These are phyloP conservation scores for Siphlonurus alternatus DNA, from an alignment of 2,888 invertebrate genomes.

Conservation along the genomic window DNA sequence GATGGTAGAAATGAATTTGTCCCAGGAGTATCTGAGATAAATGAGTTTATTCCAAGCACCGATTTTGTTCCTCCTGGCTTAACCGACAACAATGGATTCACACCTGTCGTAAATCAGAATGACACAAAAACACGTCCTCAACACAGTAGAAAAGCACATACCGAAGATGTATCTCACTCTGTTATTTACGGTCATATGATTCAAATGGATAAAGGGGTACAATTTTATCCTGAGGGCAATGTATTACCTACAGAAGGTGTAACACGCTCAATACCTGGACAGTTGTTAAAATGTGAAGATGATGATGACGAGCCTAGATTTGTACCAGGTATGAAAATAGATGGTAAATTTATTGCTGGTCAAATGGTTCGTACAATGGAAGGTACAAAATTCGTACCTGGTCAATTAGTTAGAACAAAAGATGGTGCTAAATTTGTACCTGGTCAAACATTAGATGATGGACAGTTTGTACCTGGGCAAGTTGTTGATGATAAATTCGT, in stretches of 20 bases:
- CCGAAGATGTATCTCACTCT: neutral
- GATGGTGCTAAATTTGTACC: conserved; percentile 57
- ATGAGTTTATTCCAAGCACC: neutral
- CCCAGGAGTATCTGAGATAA: conserved; percentile 36
- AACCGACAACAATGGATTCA: neutral
- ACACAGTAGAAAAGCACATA: neutral
- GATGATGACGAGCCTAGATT: conserved; percentile 28
- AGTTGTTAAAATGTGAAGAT: conserved; percentile 27
- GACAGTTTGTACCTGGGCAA: conserved; percentile 52
- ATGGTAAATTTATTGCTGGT: conserved; percentile 48
- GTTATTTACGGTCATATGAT: conserved; percentile 47
- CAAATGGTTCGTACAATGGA: conserved; percentile 50
- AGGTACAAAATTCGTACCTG: conserved; percentile 52
- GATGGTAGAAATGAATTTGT: conserved; percentile 26
- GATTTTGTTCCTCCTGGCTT: neutral
- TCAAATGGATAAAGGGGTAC: conserved; percentile 43
- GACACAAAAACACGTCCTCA: neutral
- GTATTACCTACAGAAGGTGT: conserved; percentile 37
- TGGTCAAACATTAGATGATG: conserved; percentile 55
- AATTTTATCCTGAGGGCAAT: conserved; percentile 38
- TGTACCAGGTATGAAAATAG: conserved; percentile 49
- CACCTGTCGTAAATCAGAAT: neutral
- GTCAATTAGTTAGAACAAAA: conserved; percentile 51
- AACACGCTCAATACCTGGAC: conserved; percentile 37
- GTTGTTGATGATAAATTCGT: conserved; percentile 50